These are phyloP conservation scores for Dipodomys merriami DNA, from an alignment of 2,113 vertebrate genomes.

Conservation along the genomic window DNA sequence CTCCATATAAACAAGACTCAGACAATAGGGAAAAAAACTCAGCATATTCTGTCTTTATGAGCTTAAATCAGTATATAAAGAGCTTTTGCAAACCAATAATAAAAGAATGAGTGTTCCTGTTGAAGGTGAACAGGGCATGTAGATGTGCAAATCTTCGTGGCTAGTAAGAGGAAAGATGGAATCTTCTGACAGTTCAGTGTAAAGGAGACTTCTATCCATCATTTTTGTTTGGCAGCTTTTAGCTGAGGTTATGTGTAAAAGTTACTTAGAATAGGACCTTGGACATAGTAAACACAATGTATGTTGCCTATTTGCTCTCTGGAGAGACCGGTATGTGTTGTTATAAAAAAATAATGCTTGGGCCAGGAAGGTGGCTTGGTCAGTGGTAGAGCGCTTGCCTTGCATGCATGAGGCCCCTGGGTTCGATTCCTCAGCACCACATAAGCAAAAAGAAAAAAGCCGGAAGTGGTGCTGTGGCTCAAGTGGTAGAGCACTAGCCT, in stretches of 20 bases:
- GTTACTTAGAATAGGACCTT: not conserved
- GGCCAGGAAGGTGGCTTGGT: no score
- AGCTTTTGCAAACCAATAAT: constrained; percentile 19
- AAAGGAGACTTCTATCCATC: not conserved
- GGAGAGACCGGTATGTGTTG: not conserved
- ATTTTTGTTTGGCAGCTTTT: not conserved
- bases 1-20: not conserved
- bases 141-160: not conserved
- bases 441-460: no score
- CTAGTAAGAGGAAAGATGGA: no score
- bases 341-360: not conserved
- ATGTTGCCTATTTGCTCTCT: not conserved
- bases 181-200: not conserved
- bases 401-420: no score
- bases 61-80: constrained; percentile 14
- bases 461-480: no score
- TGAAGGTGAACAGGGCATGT: not conserved
- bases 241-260: not conserved
- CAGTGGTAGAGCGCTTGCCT: no score
- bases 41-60: not conserved
- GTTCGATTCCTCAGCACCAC: no score
- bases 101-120: not conserved
- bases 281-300: not conserved
- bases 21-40: not conserved
- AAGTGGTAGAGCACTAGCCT: no score